phyloP scores from a whole-genome alignment of 2,113 vertebrate species.

The Callocephalon fimbriatum region DNA sequence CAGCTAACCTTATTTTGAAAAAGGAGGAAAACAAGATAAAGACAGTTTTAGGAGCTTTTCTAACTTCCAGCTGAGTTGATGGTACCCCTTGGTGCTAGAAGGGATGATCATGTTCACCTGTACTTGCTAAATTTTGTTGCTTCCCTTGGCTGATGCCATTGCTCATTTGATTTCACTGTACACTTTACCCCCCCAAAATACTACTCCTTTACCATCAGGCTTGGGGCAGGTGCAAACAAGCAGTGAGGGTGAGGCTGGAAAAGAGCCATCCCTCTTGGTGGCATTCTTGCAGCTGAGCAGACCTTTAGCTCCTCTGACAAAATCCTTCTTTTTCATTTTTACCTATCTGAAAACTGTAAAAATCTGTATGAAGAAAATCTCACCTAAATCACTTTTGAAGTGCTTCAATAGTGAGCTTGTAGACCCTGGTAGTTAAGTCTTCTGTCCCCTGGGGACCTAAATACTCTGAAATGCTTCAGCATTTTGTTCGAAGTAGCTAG shows the following conservation, averaged over 20 bases:
- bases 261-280: not conserved
- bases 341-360: not conserved
- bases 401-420: not conserved
- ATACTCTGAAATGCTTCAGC: not conserved
- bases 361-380: not conserved
- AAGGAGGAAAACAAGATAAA: rapidly evolving
- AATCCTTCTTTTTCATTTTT: not conserved
- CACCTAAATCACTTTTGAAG: not conserved
- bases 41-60: not conserved
- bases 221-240: not conserved
- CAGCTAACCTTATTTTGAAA: not conserved
- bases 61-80: not conserved
- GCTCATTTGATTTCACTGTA: not conserved
- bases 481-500: not conserved
- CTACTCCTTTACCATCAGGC: not conserved
- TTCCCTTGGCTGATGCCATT: not conserved
- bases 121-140: not conserved
- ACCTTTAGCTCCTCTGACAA: not conserved
- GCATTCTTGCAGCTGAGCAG: not conserved
- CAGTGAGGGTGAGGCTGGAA: not conserved
- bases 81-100: not conserved
- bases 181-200: not conserved
- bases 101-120: not conserved
- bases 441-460: not conserved
- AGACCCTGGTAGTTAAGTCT: not conserved